Conservation (phyloP, 2,113 vertebrate genomes). For the Ictalurus punctatus region DNA sequence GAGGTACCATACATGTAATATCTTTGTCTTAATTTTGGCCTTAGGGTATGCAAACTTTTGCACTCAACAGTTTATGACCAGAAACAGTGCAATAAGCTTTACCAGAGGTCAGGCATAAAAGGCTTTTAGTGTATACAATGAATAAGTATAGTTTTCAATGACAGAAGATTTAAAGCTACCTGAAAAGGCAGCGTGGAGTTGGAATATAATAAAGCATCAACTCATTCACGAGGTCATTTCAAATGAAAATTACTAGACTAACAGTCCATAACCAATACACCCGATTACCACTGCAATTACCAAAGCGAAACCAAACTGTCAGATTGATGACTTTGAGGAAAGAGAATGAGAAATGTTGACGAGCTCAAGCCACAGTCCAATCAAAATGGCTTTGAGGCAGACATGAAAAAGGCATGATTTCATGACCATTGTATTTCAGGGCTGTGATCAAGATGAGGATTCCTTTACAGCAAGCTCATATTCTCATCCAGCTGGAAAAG, state of each 20-base stretch:
- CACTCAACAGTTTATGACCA: background rate
- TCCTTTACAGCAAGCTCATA: background rate
- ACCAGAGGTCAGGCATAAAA: background rate
- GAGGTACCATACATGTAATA: background rate
- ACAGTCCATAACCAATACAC: background rate
- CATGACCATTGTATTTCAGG: background rate
- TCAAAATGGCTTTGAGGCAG: constrained; percentile 9
- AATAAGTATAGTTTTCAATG: background rate
- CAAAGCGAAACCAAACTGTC: background rate
- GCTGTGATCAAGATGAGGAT: background rate
- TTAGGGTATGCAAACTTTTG: background rate
- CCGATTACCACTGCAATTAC: background rate
- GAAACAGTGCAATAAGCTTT: background rate
- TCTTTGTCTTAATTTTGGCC: background rate
- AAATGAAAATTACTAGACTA: background rate
- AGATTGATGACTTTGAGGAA: background rate
- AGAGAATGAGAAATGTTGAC: background rate
- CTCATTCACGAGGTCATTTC: background rate
- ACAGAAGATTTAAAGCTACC: background rate
- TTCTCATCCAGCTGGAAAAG: background rate
- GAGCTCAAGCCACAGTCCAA: background rate
- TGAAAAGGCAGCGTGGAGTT: background rate
- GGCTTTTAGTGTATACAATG: background rate
- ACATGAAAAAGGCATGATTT: background rate
- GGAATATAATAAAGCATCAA: background rate